phyloP scores from a whole-genome alignment of 2,797 vertebrate genomes.

The Gymnoscopelus braueri region DNA sequence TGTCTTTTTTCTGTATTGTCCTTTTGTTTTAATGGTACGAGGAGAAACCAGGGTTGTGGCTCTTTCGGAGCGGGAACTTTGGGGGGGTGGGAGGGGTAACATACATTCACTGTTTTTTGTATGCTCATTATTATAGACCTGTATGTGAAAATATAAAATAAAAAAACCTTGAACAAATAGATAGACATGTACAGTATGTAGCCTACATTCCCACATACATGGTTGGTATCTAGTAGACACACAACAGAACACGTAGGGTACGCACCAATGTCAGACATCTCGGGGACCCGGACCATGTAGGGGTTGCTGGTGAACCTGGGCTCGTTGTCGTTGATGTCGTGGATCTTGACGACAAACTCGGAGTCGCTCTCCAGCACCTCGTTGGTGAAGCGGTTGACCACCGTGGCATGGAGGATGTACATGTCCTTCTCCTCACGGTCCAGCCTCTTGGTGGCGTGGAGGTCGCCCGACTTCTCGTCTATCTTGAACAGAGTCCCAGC shows the following conservation, averaged over 20 bases:
- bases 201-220: too few relatives aligned
- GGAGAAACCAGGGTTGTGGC: too few relatives aligned
- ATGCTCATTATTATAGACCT: too few relatives aligned
- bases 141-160: too few relatives aligned
- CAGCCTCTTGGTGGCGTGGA: conserved; percentile 95
- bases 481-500: conserved; percentile 94
- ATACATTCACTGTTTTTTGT: too few relatives aligned
- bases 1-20: too few relatives aligned
- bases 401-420: conserved; percentile 93
- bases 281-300: conserved; percentile 89
- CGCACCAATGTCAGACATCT: conserved; percentile 95
- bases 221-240: too few relatives aligned
- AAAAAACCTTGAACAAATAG: too few relatives aligned
- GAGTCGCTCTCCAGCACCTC: conserved; percentile 92
- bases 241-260: conserved; percentile 5
- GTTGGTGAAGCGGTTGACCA: conserved; percentile 90
- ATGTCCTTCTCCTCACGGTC: conserved; percentile 95
- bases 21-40: too few relatives aligned
- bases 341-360: conserved; percentile 98
- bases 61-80: too few relatives aligned
- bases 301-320: conserved; percentile 91
- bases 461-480: conserved; percentile 94
- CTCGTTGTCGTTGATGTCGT: conserved; percentile 97
- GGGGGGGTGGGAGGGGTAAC: too few relatives aligned
- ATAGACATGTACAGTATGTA: too few relatives aligned